phyloP scores from a whole-genome alignment of 2,888 invertebrate species.

The Diabrotica balteata region DNA sequence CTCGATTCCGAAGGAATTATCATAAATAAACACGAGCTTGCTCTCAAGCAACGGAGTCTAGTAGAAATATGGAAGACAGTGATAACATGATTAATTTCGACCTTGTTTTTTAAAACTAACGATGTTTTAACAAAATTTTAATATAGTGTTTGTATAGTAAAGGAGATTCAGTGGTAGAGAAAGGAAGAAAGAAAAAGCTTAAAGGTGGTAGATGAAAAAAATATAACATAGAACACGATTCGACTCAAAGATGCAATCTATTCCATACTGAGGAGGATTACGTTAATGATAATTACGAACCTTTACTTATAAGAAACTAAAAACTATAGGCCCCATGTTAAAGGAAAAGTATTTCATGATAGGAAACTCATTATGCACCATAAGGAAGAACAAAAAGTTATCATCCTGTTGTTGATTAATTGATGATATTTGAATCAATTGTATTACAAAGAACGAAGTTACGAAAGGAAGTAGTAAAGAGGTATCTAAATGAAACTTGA shows the following conservation, averaged over 20 bases:
- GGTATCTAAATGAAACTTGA: no score
- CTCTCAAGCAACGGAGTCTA: conserved; percentile 41
- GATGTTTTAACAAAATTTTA: conserved; percentile 40
- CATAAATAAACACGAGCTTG: conserved; percentile 50
- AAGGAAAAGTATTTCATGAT: no score
- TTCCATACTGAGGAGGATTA: conserved; percentile 46
- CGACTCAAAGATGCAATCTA: no score
- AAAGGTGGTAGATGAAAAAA: no score
- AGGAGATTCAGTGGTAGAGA: no score
- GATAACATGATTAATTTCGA: conserved; percentile 20
- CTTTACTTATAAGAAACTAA: no score
- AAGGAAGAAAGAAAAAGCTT: no score
- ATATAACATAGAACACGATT: conserved; percentile 2
- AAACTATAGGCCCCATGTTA: no score
- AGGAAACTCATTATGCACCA: background rate
- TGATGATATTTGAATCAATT: conserved; percentile 36
- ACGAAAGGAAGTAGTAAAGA: no score
- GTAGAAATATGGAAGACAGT: conserved; percentile 2
- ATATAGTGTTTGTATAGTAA: no score
- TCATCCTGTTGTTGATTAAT: conserved; percentile 24
- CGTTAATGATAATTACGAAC: conserved; percentile 56
- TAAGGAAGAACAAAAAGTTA: conserved; percentile 23
- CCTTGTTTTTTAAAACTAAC: conserved; percentile 31
- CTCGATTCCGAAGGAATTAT: conserved; percentile 21
- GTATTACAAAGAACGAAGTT: conserved; percentile 27